phyloP scores from a whole-genome alignment of 2,888 invertebrate species.

The Synergus itoensis region DNA sequence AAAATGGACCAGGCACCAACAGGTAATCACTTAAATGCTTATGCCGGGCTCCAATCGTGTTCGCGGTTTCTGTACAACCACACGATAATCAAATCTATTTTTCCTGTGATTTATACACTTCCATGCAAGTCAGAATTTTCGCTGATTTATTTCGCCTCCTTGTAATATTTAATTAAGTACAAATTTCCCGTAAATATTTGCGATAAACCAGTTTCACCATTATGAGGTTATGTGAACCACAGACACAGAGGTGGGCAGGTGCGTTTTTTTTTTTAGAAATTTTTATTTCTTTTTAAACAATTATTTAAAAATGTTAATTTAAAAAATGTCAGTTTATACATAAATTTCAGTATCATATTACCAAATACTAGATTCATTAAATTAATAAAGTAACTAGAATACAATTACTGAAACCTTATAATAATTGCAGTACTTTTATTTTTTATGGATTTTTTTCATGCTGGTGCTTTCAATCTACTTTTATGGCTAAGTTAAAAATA shows the following conservation, averaged over 20 bases:
- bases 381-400: background rate
- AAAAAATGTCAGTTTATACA: no score
- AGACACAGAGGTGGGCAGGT: background rate
- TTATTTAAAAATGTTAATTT: background rate
- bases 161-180: background rate
- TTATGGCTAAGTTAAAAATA: background rate
- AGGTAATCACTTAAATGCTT: slow-evolving; percentile 62
- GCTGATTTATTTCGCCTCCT: background rate
- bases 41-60: slow-evolving; percentile 30
- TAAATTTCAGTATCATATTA: background rate
- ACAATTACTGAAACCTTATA: background rate
- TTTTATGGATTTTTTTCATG: no score
- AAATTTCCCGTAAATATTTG: background rate
- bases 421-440: background rate
- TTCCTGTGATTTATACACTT: background rate
- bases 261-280: background rate
- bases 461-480: no score
- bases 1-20: slow-evolving; percentile 75
- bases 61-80: background rate
- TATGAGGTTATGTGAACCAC: slow-evolving; percentile 20
- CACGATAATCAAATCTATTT: slow-evolving; percentile 5
- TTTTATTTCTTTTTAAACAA: background rate
- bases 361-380: background rate
- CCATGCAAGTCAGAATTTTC: background rate
- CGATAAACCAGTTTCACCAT: background rate